phyloP scores from a whole-genome alignment of 2,797 vertebrate species.

The Dermochelys coriacea region DNA sequence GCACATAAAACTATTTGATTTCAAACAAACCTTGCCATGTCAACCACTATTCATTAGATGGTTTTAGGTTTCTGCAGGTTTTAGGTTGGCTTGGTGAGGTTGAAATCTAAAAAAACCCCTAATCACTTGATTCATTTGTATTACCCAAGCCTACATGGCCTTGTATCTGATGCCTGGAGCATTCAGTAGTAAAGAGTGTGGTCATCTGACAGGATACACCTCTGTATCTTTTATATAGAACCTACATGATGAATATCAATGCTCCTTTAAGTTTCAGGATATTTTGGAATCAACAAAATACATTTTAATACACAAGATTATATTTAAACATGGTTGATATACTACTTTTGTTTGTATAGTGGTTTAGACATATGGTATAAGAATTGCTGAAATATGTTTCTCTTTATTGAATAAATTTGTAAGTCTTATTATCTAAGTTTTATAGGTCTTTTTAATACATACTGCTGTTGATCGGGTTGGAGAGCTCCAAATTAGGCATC shows the following conservation, averaged over 20 bases:
- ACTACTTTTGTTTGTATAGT: neutral
- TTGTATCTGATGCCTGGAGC: neutral
- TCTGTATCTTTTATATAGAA: neutral
- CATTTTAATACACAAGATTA: neutral
- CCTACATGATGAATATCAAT: neutral
- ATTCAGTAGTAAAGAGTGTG: neutral
- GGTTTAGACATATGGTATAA: neutral
- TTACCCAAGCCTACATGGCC: neutral
- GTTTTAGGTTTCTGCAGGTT: neutral
- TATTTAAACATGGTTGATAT: accelerated
- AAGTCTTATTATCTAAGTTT: neutral
- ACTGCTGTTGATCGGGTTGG: neutral
- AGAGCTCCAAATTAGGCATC: neutral
- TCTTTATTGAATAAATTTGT: neutral
- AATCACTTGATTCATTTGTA: neutral
- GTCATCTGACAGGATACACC: neutral
- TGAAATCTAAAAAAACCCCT: neutral
- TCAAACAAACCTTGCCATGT: neutral
- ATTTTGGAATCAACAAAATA: neutral
- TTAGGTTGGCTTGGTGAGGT: accelerated
- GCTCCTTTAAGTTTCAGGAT: neutral
- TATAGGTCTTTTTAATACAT: neutral
- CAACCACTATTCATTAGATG: neutral
- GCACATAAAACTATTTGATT: neutral
- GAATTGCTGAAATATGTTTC: neutral